Base-by-base conservation (phyloP, 2,888 invertebrate species). In the Hydriomena furcata region DNA sequence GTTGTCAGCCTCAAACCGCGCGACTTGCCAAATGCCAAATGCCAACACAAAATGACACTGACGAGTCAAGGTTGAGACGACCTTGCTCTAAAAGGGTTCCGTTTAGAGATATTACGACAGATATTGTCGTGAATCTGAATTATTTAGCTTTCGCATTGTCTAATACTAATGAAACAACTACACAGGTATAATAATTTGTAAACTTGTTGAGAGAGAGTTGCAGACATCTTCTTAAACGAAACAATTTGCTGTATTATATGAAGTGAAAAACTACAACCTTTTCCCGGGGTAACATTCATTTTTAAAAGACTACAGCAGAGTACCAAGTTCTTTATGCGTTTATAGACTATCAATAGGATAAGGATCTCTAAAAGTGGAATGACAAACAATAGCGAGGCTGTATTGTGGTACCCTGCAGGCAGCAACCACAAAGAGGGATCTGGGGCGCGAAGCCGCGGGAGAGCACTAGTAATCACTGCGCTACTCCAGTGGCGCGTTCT, bases 361-460 rank as follows among this genome's bases (percentile, higher is more conserved):
- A 30, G 44, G 58, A 62, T 63, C 45, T 30, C 46, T 38, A 37
- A 67, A 63, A 58, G 48, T 60, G 58, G 34, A 62, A 66, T 59
- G 65, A 52, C 64, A 65, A 66, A 73, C 68, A 71, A 76, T 68
- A 48, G 57, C 31, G 27, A 36, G 52, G 48, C 38, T 32, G 58
- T 49, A 61, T 65, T 68, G 67, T 23, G 34, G 25, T 2, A n/a
- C 34, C 63, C 49, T 21, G 40, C 48, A 21, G 6, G 32, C 36
- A 32, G 37, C 12, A 7, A 25, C 34, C 36, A 46, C 54, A 50
- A 43, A 43, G 45, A 25, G 52, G 32, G 42, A 64, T 51, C 53
- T 65, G 58, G 67, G 60, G 50, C 68, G 61, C 65, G 60, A 30
- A 52, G 47, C 49, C 52, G 42, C 37, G 47, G 38, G 47, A 25